Conservation (phyloP, 2,797 vertebrate genomes). For the Clarias platycephalus region DNA sequence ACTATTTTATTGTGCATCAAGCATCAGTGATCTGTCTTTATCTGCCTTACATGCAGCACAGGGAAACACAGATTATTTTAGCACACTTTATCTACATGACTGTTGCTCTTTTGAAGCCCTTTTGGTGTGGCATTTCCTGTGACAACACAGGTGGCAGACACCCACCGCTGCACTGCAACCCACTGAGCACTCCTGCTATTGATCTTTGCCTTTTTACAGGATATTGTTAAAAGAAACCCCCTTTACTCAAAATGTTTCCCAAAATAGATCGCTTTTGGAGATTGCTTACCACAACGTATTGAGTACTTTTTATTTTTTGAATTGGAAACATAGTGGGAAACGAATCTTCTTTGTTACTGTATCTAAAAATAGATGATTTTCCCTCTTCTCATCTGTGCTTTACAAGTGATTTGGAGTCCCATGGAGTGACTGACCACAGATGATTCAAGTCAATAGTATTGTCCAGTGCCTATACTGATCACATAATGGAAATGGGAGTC, state of each 20-base stretch:
- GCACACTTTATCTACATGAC: conserved; percentile 34
- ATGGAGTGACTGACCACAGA: conserved; percentile 3
- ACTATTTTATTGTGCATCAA: conserved; percentile 38
- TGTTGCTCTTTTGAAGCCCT: conserved; percentile 45
- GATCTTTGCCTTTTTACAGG: conserved; percentile 32
- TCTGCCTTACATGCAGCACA: conserved; percentile 38
- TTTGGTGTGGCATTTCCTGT: conserved; percentile 53
- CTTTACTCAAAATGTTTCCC: conserved; percentile 9
- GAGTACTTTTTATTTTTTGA: background rate
- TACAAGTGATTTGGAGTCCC: background rate
- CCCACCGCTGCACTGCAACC: conserved; percentile 39
- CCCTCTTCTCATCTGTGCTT: conserved; percentile 3
- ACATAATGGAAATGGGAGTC: conserved; percentile 19
- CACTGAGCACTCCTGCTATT: conserved; percentile 39
- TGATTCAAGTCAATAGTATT: conserved; percentile 1
- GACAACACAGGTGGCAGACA: conserved; percentile 49
- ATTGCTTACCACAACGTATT: background rate
- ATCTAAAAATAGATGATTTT: background rate
- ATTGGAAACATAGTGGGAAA: background rate
- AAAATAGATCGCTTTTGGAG: conserved; percentile 2
- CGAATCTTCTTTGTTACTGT: background rate
- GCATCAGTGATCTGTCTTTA: conserved; percentile 46
- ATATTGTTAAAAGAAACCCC: conserved; percentile 46
- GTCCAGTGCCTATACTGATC: conserved; percentile 24
- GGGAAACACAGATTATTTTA: conserved; percentile 24